phyloP scores from a whole-genome alignment of 1,140 invertebrate species.

The Neodiprion lecontei region DNA sequence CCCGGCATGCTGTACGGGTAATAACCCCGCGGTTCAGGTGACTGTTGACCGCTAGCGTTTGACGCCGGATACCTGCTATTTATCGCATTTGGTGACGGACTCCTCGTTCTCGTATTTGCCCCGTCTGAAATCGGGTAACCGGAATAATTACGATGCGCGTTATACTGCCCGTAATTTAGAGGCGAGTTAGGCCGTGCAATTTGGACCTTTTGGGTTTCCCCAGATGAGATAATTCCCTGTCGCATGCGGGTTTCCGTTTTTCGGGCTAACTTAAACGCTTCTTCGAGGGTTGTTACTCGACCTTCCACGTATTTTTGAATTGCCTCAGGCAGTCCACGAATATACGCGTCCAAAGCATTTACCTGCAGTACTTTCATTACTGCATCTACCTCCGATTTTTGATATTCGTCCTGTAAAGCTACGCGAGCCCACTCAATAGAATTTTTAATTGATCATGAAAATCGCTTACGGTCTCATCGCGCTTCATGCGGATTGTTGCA shows the following conservation, averaged over 20 bases:
- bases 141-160: background rate
- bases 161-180: too few relatives aligned
- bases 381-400: background rate
- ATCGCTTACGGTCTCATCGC: background rate
- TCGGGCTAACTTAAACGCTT: background rate
- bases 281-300: background rate
- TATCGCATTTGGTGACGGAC: background rate
- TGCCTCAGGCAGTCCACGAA: background rate
- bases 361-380: background rate
- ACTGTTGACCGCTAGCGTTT: background rate
- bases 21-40: background rate
- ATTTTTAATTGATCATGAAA: background rate
- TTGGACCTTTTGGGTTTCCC: background rate
- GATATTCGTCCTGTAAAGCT: background rate
- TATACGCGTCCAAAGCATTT: background rate
- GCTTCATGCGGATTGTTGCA: background rate
- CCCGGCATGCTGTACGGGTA: too few relatives aligned
- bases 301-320: background rate
- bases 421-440: background rate
- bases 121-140: background rate
- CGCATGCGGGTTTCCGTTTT: background rate
- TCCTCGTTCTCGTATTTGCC: background rate
- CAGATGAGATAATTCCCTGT: background rate
- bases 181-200: background rate
- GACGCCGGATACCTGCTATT: background rate